A percentile compares a stretch with the other conserved stretches of the same genome.
Conservation (phyloP, 2,888 invertebrate species). For the Petrophora chlorosata region DNA sequence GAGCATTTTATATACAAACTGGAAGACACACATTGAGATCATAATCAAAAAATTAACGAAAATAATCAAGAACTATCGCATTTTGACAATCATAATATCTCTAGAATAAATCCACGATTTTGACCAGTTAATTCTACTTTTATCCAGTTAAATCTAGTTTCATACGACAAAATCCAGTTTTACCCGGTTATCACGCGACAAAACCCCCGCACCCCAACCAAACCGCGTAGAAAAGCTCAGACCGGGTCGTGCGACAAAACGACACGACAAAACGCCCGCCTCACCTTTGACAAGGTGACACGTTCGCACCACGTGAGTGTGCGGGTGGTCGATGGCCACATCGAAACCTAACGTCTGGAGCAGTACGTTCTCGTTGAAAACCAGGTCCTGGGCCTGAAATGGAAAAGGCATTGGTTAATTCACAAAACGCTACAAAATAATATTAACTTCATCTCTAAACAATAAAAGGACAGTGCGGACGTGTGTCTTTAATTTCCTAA, state of each 20-base stretch:
- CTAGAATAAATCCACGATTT: no score
- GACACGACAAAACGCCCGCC: slow-evolving; percentile 52
- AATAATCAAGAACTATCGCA: no score
- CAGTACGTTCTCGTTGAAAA: slow-evolving; percentile 97
- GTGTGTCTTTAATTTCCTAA: no score
- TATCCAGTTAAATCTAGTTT: not conserved
- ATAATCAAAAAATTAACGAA: no score
- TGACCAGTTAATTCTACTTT: no score
- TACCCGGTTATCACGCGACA: no score
- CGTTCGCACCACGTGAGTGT: slow-evolving; percentile 97
- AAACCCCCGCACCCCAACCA: not conserved
- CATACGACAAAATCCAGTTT: no score
- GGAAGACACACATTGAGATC: no score
- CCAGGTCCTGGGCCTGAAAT: slow-evolving; percentile 94
- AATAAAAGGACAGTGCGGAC: no score
- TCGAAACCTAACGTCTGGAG: slow-evolving; percentile 99
- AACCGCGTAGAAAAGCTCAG: not conserved
- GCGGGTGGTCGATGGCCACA: slow-evolving; percentile 98
- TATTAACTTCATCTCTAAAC: no score
- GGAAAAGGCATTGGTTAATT: slow-evolving; percentile 4
- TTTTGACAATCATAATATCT: no score
- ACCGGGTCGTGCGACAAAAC: slow-evolving; percentile 13
- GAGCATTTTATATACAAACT: no score
- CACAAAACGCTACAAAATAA: not conserved
- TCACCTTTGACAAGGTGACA: slow-evolving; percentile 97